Conservation (phyloP, 2,797 vertebrate genomes). For the Phalloptychus januarius region DNA sequence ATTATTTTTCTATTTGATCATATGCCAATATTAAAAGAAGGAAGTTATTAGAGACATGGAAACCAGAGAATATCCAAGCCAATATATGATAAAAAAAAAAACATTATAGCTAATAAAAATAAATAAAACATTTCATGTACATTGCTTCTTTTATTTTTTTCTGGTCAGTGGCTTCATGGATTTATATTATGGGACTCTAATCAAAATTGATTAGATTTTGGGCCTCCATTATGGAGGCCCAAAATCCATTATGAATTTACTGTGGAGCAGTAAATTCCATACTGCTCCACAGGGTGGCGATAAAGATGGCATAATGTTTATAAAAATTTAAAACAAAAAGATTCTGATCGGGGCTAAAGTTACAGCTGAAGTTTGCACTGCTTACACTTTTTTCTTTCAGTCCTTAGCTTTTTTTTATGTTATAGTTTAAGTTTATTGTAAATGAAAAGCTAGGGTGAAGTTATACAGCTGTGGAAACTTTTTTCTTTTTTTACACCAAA, state of each 20-base stretch:
- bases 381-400: neutral
- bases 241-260: too few species aligned
- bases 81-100: too few species aligned
- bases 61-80: neutral
- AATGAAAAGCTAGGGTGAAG: neutral
- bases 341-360: neutral
- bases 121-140: neutral
- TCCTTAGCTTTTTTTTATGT: neutral
- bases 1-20: neutral
- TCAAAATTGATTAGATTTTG: too few species aligned
- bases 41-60: neutral
- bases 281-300: neutral
- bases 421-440: neutral
- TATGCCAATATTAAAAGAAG: neutral
- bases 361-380: neutral
- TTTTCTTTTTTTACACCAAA: neutral
- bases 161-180: neutral
- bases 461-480: neutral
- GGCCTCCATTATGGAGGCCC: too few species aligned
- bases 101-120: neutral
- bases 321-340: neutral
- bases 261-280: neutral
- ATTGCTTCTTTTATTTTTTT: neutral
- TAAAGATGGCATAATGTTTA: neutral
- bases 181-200: neutral